These are phyloP conservation scores for Mizuhopecten yessoensis DNA, from an alignment of 1,140 invertebrate genomes.

Conservation along the genomic window DNA sequence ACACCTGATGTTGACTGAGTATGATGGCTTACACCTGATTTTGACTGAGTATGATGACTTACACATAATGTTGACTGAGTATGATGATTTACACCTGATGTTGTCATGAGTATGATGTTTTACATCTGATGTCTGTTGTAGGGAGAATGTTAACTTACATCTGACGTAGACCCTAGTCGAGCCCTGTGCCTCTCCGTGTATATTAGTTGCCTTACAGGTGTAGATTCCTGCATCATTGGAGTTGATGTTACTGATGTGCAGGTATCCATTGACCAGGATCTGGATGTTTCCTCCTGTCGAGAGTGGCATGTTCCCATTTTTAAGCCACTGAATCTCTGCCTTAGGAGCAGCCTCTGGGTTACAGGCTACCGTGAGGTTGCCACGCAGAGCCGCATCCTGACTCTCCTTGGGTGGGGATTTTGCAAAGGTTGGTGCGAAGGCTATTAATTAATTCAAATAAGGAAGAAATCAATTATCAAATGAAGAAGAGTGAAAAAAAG, in stretches of 20 bases:
- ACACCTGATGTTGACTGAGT: no score
- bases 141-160: slow-evolving; percentile 45
- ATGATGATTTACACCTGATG: background rate
- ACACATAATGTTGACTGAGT: background rate
- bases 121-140: background rate
- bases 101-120: background rate
- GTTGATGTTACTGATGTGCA: slow-evolving; percentile 65
- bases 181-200: slow-evolving; percentile 68
- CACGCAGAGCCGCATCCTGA: slow-evolving; percentile 94
- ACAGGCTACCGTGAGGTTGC: slow-evolving; percentile 95
- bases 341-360: slow-evolving; percentile 96
- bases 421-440: slow-evolving; percentile 94
- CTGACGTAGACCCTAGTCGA: slow-evolving; percentile 62
- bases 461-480: no score
- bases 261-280: slow-evolving; percentile 51
- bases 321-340: slow-evolving; percentile 91
- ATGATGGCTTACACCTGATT: no score
- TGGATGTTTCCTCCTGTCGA: slow-evolving; percentile 52
- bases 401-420: slow-evolving; percentile 94
- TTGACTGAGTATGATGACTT: background rate
- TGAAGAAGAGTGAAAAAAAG: no score
- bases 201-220: slow-evolving; percentile 73
- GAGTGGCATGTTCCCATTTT: slow-evolving; percentile 86
- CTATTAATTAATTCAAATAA: slow-evolving; percentile 81
- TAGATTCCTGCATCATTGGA: slow-evolving; percentile 70